phyloP scores from a whole-genome alignment of 53 echinoderm and acorn worm species.

The Arbacia lixula region DNA sequence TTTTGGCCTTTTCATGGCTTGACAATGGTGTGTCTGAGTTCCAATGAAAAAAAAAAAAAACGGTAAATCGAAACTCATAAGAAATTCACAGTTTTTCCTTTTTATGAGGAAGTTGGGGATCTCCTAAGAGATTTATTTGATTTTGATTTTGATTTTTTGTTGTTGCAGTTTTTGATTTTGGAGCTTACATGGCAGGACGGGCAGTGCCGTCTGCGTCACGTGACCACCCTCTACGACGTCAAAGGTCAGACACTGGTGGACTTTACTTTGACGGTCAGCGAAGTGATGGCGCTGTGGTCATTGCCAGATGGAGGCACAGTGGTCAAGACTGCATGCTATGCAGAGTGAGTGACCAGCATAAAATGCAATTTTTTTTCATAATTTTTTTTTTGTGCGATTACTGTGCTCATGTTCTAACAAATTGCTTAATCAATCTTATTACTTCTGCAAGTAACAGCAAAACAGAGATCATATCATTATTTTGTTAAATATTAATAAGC shows the following conservation, averaged over 20 bases:
- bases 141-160: no score
- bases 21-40: no score
- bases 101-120: no score
- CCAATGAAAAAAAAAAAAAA: no score
- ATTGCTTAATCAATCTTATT: no score
- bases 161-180: slow-evolving; percentile 78
- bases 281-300: slow-evolving; percentile 77
- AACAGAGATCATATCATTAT: no score
- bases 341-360: slow-evolving; percentile 61
- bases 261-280: slow-evolving; percentile 69
- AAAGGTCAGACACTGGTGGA: slow-evolving; percentile 84
- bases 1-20: no score
- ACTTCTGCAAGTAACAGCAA: no score
- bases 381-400: neutral
- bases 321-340: slow-evolving; percentile 66
- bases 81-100: no score
- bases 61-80: no score
- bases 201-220: slow-evolving; percentile 70
- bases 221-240: slow-evolving; percentile 75
- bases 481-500: no score
- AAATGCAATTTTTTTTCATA: neutral
- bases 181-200: slow-evolving; percentile 84
- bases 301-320: slow-evolving; percentile 75
- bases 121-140: no score
- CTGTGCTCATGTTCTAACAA: neutral